These are phyloP conservation scores for Trachymyrmex septentrionalis DNA, from an alignment of 1,140 invertebrate species.

Conservation along the genomic window DNA sequence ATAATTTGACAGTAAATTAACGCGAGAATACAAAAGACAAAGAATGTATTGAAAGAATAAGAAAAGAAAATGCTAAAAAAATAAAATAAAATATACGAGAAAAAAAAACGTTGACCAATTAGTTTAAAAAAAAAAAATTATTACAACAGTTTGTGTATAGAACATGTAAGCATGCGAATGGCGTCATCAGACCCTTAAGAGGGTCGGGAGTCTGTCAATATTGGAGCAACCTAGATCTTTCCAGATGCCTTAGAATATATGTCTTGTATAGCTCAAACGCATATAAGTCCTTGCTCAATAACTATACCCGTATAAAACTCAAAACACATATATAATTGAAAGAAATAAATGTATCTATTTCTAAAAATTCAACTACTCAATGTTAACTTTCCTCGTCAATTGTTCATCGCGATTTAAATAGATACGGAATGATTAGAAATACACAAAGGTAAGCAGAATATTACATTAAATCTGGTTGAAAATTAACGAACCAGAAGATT, in stretches of 20 bases:
- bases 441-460: too few species aligned
- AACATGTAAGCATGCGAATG: constrained; percentile 34
- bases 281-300: constrained; percentile 8
- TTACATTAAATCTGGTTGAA: too few species aligned
- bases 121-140: constrained; percentile 31
- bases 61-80: too few species aligned
- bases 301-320: too few species aligned
- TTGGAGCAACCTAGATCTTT: constrained; percentile 65
- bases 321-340: not conserved
- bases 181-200: constrained; percentile 63
- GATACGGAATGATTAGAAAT: not conserved
- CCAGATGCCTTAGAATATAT: constrained; percentile 22
- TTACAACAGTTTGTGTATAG: constrained; percentile 10
- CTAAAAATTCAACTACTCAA: not conserved
- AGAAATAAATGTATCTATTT: constrained; percentile 5
- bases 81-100: too few species aligned
- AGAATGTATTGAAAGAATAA: too few species aligned
- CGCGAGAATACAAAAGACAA: too few species aligned
- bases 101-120: not conserved
- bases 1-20: too few species aligned
- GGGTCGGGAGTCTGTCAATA: constrained; percentile 61
- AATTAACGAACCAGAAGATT: too few species aligned
- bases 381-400: not conserved
- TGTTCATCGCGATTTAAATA: not conserved
- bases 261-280: not conserved